Percentiles rank a stretch among this genome's conserved stretches.
These are phyloP conservation scores for Strix uralensis DNA, from an alignment of 2,113 vertebrate genomes.

Conservation along the genomic window DNA sequence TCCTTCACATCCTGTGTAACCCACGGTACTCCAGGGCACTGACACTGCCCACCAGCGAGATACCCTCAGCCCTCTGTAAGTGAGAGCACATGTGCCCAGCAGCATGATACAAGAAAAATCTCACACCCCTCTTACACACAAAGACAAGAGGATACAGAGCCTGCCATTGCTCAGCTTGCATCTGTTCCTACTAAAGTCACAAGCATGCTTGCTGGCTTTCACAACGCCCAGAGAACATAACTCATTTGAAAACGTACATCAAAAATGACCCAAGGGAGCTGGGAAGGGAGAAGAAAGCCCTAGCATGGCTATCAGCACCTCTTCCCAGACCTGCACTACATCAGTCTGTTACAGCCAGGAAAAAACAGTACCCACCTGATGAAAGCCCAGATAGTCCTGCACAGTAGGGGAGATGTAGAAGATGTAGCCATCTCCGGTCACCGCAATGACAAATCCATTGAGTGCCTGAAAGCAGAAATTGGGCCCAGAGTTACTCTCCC, in stretches of 20 bases:
- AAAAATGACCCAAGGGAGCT: background rate
- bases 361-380: background rate
- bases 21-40: background rate
- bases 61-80: background rate
- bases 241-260: background rate
- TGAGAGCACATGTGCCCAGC: background rate
- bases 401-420: slow-evolving; percentile 37
- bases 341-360: background rate
- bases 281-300: background rate
- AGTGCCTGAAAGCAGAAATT: slow-evolving; percentile 34
- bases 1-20: background rate
- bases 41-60: background rate
- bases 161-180: background rate
- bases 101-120: background rate
- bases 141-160: background rate
- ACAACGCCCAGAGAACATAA: background rate
- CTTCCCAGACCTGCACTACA: background rate
- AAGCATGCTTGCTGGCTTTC: background rate
- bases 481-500: background rate
- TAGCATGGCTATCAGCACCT: background rate
- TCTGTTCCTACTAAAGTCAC: background rate
- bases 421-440: slow-evolving; percentile 1
- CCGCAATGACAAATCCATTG: background rate
- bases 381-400: slow-evolving; percentile 51
- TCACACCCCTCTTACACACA: background rate